Evolutionary conservation across 2,113 vertebrate genomes (phyloP).

Genomic region (Pollimyrus isidori): DNA sequence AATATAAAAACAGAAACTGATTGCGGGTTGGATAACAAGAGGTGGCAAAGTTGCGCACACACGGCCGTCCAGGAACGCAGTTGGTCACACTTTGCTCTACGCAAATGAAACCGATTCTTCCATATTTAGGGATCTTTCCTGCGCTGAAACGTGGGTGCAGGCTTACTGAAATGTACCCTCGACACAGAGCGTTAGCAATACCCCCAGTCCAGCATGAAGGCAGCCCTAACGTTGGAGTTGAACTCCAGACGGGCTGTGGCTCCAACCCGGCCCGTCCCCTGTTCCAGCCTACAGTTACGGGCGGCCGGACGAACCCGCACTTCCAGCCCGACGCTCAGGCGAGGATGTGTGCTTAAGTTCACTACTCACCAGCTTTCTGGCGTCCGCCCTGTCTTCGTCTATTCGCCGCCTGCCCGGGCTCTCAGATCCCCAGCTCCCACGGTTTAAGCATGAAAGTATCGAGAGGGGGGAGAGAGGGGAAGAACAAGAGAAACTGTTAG

Average conservation of each 20-base stretch:
- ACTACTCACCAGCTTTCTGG: constrained; percentile 56
- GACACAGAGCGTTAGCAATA: not conserved
- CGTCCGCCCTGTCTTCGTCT: not conserved
- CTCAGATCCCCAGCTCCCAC: constrained; percentile 6
- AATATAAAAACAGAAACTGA: not conserved
- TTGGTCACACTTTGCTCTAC: not conserved
- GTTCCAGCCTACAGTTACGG: not conserved
- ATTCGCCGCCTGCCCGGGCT: constrained; percentile 5
- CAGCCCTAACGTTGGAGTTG: not conserved
- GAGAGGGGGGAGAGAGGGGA: not conserved
- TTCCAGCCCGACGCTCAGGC: not conserved
- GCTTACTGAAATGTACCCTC: not conserved
- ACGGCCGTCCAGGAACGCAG: not conserved
- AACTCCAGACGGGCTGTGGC: not conserved
- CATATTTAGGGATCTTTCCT: not conserved
- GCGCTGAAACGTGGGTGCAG: not conserved
- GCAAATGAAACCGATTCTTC: not conserved
- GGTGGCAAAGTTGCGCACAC: not conserved
- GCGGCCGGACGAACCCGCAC: not conserved
- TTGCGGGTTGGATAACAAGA: not conserved
- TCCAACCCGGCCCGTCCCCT: not conserved
- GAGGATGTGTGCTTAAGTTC: constrained; percentile 41
- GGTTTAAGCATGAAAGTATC: constrained; percentile 11
- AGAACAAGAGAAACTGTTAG: not conserved
- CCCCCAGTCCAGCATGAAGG: not conserved